Percentiles rank a stretch among this genome's conserved stretches.
phyloP scores from a whole-genome alignment of 2,888 invertebrate species.

The Vannuccia rotundouncinata region DNA sequence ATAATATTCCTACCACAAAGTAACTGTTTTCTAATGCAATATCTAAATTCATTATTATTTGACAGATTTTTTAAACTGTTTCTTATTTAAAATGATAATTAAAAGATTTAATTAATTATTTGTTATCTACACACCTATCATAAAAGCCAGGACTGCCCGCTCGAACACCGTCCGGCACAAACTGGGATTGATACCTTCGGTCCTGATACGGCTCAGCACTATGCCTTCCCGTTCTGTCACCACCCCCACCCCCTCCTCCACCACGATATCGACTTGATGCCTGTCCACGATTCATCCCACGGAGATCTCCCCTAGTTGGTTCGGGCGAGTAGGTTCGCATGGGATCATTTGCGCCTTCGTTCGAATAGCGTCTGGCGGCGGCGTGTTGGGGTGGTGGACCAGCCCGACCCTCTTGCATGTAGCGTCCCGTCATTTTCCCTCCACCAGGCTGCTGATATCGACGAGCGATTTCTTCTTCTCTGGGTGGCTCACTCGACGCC shows the following conservation, averaged over 20 bases:
- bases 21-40: too few relatives aligned
- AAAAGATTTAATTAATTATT: too few relatives aligned
- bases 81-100: too few relatives aligned
- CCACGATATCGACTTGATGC: too few relatives aligned
- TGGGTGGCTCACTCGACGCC: neutral
- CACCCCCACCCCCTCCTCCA: neutral
- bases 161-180: neutral
- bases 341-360: neutral
- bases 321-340: neutral
- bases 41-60: too few relatives aligned
- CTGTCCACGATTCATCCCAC: too few relatives aligned
- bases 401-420: neutral
- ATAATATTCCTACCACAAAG: too few relatives aligned
- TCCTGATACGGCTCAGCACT: neutral
- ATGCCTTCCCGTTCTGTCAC: neutral
- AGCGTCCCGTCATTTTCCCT: neutral
- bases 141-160: neutral
- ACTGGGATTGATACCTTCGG: neutral
- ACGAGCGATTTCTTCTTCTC: neutral
- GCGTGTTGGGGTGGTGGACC: neutral
- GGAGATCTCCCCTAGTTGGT: neutral
- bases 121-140: too few relatives aligned
- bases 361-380: neutral
- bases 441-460: neutral
- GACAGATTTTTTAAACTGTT: too few relatives aligned